Evolutionary conservation across 2,113 vertebrate genomes (phyloP), one percentile per base, ranked within the genome.

Genomic region (Oncorhynchus keta): DNA sequence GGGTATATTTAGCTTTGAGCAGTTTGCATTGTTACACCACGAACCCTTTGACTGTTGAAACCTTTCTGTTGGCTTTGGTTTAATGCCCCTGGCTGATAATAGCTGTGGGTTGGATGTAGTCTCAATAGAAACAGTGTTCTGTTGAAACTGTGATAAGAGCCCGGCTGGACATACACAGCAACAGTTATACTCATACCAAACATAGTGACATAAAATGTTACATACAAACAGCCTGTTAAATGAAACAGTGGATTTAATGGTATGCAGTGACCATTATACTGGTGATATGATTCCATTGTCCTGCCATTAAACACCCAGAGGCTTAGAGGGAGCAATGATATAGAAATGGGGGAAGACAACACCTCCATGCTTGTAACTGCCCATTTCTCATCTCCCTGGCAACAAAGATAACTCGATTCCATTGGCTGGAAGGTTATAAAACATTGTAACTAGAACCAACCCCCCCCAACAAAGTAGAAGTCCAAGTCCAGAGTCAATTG

Each of bases 371-470:
- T 26, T 64, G 72, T 59, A 57, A 77, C 30, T 72, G 30, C 20
- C 30, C 49, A 24, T 64, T 75, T 62, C 35, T 5, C 7, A 48
- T 74, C 24, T 24, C 75, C 76, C 59, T 79, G 32, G 72, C 59
- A 70, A 72, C 74, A 9, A 68, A 30, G 26, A n/a, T 57, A 79
- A 71, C 48, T 18, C 39, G 1, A 32, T 61, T 48, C 76, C 30
- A 70, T 64, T 78, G 79, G 67, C 55, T 65, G 35, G 59, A 45
- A 65, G 76, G 64, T 61, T 81, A 72, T 79, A 72, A 72, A 74
- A 79, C 72, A 84, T 84, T 71, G 74, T 22, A 72, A 72, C 32
- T 28, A 69, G 66, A 22, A 51, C 67, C n/a, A n/a, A n/a, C n/a
- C n/a, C 57, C 78, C 24, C 74, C 51, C 57, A 74, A 73, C 30